Evolutionary conservation across 2,888 invertebrate species (phyloP), one percentile per base, ranked within the genome.

Genomic region (Cheilosia urbana): DNA sequence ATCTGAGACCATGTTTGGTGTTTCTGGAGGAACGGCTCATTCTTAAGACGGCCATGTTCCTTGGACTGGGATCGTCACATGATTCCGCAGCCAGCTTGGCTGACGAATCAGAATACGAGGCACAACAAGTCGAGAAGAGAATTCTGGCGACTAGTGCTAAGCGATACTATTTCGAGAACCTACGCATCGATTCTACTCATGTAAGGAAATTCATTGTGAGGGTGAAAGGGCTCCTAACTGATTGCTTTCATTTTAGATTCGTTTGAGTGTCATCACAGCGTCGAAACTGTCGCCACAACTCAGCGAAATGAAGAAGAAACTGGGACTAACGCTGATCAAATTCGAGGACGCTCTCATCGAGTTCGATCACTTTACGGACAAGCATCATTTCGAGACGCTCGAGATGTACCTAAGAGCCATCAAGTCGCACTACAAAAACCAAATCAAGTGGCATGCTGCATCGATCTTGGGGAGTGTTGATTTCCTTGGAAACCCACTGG

Each of bases 271-370:
- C 91, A 94, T 96, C 87, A 99, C 99, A 27, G 95, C 97, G 0
- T 95, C 95, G 88, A 97, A 98, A 92, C 93, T 99, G 78, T 94
- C 96, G 0, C 92, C 94, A 0, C 95, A 96, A 89, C 94, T 99
- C 85, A 94, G 95, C 83, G 93, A 94, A 85, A 95, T 98, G 72
- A 99, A 99, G 93, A 95, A 96, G 82, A 95, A 96, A 87, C 93
- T 98, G 69, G 97, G 97, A 1, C 93, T 99, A 53, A 97, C 97
- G 53, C 93, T 99, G 76, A 96, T 99, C 88, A 96, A 97, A 91
- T 99, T 99, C 93, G 99, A 99, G 93, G 98, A 99, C 92, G 99
- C 99, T 15, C 95, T 96, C 51, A 97, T 99, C 15, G 97, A 98
- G 90, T 93, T 99, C 87, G 96, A 98, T 91, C 96, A 97, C 1